Base-by-base conservation (phyloP, 1,140 invertebrate species). In the Idris sp. region DNA sequence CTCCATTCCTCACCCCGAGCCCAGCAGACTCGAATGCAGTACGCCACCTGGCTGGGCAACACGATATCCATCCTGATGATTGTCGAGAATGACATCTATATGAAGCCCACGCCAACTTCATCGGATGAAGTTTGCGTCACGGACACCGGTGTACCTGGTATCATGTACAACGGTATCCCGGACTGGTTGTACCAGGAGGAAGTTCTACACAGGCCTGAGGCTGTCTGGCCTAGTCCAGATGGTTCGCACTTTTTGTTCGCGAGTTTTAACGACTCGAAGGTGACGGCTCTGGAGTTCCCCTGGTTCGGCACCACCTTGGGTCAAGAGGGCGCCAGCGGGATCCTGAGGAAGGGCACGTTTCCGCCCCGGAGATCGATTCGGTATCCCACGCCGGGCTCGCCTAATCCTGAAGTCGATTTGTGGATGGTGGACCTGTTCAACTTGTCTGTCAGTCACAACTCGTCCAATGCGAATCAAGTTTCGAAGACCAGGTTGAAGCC, bases 121-220 rank as follows among this genome's bases (percentile, higher is more conserved):
- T 88, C 89, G 6, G 89, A 90, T 54, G 90, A 92, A 62, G 88
- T 90, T 53, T 89, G 92, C 25, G 89, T 97, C 58, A 97, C 95
- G 8, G 90, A 90, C 58, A 93, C 91, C 33, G 95, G 95, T 0
- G 79, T 89, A 30, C 91, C 92, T 2, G 93, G 93, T 16, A 81
- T 92, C 15, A 89, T 97, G 31, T 97, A 94, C 87, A 97, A 98
- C 86, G 96, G 96, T 14, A 91, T 98, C 14, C 95, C 96, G 0
- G 96, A 98, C 86, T 98, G 95, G 95, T 84, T 97, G 1, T 98
- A 98, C 87, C 96, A 97, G 91, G 93, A 95, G 85, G 93, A 95
- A 83, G 91, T 95, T 64, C 88, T 94, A 74, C 90, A 92, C 49
- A 89, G 88, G 41, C 89, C 92, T 7, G 91, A 93, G 80, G 95